Base-by-base conservation (phyloP, 2,113 vertebrate genomes). In the Xiphophorus hellerii region DNA sequence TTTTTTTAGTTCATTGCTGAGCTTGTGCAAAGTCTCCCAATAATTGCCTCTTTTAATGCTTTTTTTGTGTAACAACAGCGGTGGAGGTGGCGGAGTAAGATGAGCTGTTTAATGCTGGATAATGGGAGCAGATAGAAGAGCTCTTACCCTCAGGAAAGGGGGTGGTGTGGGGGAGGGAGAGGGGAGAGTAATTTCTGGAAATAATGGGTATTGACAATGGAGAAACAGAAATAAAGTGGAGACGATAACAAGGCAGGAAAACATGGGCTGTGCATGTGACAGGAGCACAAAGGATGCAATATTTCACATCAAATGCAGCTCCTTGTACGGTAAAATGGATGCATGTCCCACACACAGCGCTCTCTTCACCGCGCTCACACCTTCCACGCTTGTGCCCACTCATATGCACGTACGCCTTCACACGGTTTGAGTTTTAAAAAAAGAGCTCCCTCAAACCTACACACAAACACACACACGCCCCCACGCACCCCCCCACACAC, bases 321-420 rank as follows among this genome's bases (percentile, higher is more conserved):
- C 60, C 35, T 61, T 39, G 42, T 73, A 33, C 60, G 65, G 69
- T 65, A 69, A 72, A 80, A 80, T 67, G 66, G 48, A 81, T 25
- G n/a, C 66, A 54, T 77, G 75, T 30, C 90, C 88, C 85, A 89
- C 89, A 28, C 84, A 67, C 84, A 73, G 69, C 82, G 81, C 85
- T 79, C 82, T 88, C 66, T 80, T 75, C 84, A 89, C 85, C 78
- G 77, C 76, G 67, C 87, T 88, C 63, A 78, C 86, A 87, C 83
- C 86, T 81, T 84, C 82, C 81, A 88, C 81, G 82, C 79, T 82
- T 85, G 68, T 79, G 72, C 89, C 88, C 85, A 90, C 89, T 13
- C 80, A 71, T 66, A 84, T 83, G 73, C 80, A 89, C 69, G 74
- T 39, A 81, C 65, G 73, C 83, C 79, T 81, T 86, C 35, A 76